Conservation (phyloP, 2,113 vertebrate species). For the Ammodramus savannarum region DNA sequence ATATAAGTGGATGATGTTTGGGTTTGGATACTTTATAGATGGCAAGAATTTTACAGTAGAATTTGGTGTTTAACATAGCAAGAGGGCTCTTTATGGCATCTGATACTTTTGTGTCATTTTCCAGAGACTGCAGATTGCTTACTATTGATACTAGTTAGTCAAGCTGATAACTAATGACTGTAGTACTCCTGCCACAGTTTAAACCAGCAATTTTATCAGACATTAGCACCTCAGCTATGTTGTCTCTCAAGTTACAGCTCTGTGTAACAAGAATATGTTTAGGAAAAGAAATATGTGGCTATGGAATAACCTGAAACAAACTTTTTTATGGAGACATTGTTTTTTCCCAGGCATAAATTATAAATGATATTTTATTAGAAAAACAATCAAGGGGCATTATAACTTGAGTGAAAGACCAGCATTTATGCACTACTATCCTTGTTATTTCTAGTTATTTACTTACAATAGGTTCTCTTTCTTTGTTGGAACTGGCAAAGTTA, state of each 20-base stretch:
- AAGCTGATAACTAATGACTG: conserved; percentile 46
- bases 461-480: not conserved
- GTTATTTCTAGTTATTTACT: not conserved
- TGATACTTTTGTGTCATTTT: not conserved
- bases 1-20: not conserved
- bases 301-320: conserved; percentile 12
- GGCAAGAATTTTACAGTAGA: not conserved
- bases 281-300: not conserved
- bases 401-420: not conserved
- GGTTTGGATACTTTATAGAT: not conserved
- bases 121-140: conserved; percentile 35
- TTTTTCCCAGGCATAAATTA: not conserved
- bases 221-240: not conserved
- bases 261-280: not conserved
- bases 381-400: not conserved
- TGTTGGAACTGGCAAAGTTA: not conserved
- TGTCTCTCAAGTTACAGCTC: conserved; percentile 19
- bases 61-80: not conserved
- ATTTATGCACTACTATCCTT: not conserved
- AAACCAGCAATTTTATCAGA: conserved; percentile 30
- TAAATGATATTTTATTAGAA: not conserved
- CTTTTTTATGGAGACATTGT: not conserved
- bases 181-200: not conserved
- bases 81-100: not conserved
- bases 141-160: conserved; percentile 54